Conservation (phyloP, 2,113 vertebrate species). For the Phyllopteryx taeniolatus region DNA sequence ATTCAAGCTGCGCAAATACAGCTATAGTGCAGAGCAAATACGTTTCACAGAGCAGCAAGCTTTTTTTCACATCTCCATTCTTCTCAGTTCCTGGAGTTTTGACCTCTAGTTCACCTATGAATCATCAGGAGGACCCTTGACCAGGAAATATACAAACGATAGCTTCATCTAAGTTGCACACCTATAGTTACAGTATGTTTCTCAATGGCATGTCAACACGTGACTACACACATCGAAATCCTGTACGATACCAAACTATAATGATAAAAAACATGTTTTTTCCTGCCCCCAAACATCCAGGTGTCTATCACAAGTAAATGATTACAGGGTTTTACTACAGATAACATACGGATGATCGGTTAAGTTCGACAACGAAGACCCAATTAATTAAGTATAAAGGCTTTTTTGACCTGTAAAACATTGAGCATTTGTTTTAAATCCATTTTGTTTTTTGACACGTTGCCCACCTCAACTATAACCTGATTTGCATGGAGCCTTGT, state of each 20-base stretch:
- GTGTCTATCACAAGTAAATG: not conserved
- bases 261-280: not conserved
- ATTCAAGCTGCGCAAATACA: constrained; percentile 33
- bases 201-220: not conserved
- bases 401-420: not conserved
- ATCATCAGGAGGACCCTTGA: constrained; percentile 42
- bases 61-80: not conserved
- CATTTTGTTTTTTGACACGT: not conserved
- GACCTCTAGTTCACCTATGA: constrained; percentile 63
- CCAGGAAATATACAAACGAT: constrained; percentile 41
- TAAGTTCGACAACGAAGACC: not conserved
- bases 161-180: constrained; percentile 37
- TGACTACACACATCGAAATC: constrained; percentile 15
- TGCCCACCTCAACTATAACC: no score
- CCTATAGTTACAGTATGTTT: constrained; percentile 19
- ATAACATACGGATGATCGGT: not conserved
- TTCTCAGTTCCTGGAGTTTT: constrained; percentile 22
- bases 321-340: constrained; percentile 14
- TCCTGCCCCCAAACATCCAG: constrained; percentile 1
- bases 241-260: constrained; percentile 1
- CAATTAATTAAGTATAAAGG: not conserved
- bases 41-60: constrained; percentile 24
- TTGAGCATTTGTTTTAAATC: not conserved
- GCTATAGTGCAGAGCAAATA: constrained; percentile 45
- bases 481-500: no score